Evolutionary conservation across 2,797 vertebrate species (phyloP).

Genomic region (Hydrocynus forskahlii): DNA sequence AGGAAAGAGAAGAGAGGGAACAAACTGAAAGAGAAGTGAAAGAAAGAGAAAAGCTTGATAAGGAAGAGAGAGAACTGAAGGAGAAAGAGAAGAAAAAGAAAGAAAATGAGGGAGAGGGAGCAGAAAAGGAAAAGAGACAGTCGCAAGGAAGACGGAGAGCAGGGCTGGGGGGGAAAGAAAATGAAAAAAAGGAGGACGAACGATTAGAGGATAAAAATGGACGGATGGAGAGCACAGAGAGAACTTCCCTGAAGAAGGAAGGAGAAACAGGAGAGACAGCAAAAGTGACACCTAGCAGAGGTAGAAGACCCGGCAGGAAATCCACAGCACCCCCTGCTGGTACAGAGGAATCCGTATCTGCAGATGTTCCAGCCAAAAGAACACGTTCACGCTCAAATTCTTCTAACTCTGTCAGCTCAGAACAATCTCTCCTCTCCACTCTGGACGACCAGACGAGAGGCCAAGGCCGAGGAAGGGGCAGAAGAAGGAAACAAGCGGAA

Average conservation of each 20-base stretch:
- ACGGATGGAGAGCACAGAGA: background rate
- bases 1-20: conserved; percentile 10
- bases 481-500: conserved; percentile 54
- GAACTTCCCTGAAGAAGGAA: background rate
- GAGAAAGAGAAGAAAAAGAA: background rate
- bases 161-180: conserved; percentile 15
- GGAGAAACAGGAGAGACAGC: background rate
- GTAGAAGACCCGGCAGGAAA: conserved; percentile 57
- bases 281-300: conserved; percentile 48
- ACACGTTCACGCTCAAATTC: conserved; percentile 76
- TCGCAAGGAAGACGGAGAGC: conserved; percentile 1
- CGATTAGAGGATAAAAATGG: conserved; percentile 21
- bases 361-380: conserved; percentile 65
- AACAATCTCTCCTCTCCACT: conserved; percentile 63
- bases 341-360: conserved; percentile 17
- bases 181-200: conserved; percentile 26
- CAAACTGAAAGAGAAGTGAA: background rate
- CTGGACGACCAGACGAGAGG: conserved; percentile 43
- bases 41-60: background rate
- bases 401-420: conserved; percentile 72
- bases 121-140: conserved; percentile 3
- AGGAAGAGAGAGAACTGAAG: background rate
- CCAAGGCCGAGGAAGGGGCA: conserved; percentile 48
- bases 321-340: background rate
- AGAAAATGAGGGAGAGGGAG: conserved; percentile 16